A percentile compares a stretch with the other conserved stretches of the same genome.
Conservation (phyloP, 2,888 invertebrate genomes). For the Melanophora roralis region DNA sequence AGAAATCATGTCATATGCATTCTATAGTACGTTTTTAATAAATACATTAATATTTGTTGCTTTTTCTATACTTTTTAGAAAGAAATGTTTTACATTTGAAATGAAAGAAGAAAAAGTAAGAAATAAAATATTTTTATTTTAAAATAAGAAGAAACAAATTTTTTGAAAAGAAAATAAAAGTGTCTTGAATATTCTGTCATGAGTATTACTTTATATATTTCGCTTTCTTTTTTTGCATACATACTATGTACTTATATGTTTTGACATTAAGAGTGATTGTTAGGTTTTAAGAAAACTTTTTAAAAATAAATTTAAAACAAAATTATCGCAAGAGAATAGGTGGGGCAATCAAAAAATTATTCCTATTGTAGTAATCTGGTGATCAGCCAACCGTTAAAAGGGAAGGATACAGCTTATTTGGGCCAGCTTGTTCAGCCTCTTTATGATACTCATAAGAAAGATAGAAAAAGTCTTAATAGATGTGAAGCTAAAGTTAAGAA, state of each 20-base stretch:
- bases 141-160: background rate
- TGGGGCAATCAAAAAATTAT: too few species aligned
- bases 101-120: background rate
- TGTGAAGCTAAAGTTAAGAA: too few species aligned
- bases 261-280: background rate
- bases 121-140: background rate
- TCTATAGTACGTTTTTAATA: conserved; percentile 1
- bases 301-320: background rate
- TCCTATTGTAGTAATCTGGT: too few species aligned
- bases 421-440: too few species aligned
- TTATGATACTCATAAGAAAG: too few species aligned
- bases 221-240: background rate
- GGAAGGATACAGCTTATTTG: too few species aligned
- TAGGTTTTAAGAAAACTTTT: background rate
- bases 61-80: conserved; percentile 1
- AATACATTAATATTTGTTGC: conserved; percentile 20
- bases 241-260: background rate
- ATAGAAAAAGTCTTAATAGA: too few species aligned
- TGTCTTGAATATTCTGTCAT: too few species aligned
- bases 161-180: background rate
- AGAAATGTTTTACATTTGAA: conserved; percentile 3
- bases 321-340: background rate
- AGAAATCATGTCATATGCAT: conserved; percentile 29
- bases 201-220: background rate
- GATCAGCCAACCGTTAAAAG: too few species aligned